Evolutionary conservation across 92 coral and sea anemone species (phyloP), one percentile per base, ranked within the genome.

Genomic region (Zoanthus sociatus): DNA sequence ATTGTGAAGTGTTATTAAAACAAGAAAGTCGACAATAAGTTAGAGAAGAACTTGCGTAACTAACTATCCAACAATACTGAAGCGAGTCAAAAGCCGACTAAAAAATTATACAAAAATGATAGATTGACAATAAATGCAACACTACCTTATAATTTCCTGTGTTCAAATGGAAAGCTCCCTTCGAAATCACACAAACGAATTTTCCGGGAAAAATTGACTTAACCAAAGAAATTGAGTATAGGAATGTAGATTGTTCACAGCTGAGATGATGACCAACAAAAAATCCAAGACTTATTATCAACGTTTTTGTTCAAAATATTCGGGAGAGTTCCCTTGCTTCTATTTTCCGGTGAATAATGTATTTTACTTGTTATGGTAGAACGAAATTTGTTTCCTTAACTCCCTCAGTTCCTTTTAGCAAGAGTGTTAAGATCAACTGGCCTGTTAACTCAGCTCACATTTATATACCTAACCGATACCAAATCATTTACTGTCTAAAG

Each of bases 401-500:
- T 64, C 85, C 18, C 47, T 30, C 58, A 79, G 73, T 66, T 47
- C 85, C 73, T 48, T 46, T 81, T 60, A 16, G n/a, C 66, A 20
- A 67, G 85, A 64, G 70, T 46, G 61, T 86, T 90, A 63, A 64
- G 70, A 75, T 87, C 88, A 72, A 84, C 93, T 90, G 92, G 42
- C 42, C 32, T 81, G 56, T 7, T 75, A 73, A 63, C 26, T 83
- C 48, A 60, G 63, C 11, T 37, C 56, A 75, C 77, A 64, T 33
- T 90, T 87, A 87, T 90, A 81, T 86, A 69, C 63, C 73, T 79
- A 81, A 87, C 37, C 83, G 88, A 84, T 83, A 77, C 86, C 74
- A 82, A 79, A 92, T 84, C 91, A 90, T 82, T 78, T 87, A 76
- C 89, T 84, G 79, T 87, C 91, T 88, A 85, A 69, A 83, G 93